Evolutionary conservation across 1,140 invertebrate genomes (phyloP).

Genomic region (Plutomurus gul): DNA sequence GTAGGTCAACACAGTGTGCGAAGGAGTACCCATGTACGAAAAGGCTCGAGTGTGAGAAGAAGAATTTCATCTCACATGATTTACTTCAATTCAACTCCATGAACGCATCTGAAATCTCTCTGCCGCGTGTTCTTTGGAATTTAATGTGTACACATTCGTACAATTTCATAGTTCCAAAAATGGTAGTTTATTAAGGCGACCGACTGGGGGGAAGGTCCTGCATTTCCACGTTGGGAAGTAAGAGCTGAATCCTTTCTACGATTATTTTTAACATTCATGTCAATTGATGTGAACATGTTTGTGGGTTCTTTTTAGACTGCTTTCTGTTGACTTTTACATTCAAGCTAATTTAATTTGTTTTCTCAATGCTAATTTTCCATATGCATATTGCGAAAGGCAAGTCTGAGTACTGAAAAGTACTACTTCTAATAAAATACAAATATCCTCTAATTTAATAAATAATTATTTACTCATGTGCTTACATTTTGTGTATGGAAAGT

Average conservation of each 20-base stretch:
- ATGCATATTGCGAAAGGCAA: neutral
- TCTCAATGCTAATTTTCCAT: constrained; percentile 7
- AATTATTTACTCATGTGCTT: too few species aligned
- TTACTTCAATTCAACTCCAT: neutral
- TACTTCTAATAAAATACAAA: too few species aligned
- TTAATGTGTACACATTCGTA: neutral
- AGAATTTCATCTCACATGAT: neutral
- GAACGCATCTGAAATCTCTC: neutral
- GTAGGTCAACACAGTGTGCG: neutral
- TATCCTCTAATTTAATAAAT: too few species aligned
- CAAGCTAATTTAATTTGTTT: neutral
- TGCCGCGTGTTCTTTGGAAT: neutral
- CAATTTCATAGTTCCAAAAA: neutral
- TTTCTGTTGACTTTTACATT: constrained; percentile 22
- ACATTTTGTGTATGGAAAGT: too few species aligned
- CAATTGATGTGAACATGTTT: neutral
- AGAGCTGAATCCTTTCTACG: too few species aligned
- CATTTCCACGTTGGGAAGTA: too few species aligned
- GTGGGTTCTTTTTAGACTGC: neutral
- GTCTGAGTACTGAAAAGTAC: neutral
- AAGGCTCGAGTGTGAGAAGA: neutral
- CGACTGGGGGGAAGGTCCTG: too few species aligned
- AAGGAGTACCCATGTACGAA: neutral
- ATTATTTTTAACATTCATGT: neutral
- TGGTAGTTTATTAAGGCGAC: neutral